Evolutionary conservation across 2,888 invertebrate genomes (phyloP).

Genomic region (Bedellia somnulentella): DNA sequence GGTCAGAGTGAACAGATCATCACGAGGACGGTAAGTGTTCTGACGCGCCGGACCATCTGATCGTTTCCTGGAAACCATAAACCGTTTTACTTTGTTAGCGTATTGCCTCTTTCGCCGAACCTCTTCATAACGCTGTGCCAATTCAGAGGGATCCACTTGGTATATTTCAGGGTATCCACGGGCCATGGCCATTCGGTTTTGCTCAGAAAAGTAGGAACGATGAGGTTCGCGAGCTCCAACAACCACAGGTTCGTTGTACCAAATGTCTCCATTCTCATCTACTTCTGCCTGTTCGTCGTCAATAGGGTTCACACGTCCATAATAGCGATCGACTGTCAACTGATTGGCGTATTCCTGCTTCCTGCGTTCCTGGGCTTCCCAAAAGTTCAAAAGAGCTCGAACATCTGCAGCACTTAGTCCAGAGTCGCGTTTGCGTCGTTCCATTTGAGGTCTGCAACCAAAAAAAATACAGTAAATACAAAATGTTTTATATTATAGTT

Average conservation of each 20-base stretch:
- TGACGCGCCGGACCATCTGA: constrained; percentile 42
- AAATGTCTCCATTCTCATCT: constrained; percentile 56
- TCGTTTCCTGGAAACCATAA: constrained; percentile 65
- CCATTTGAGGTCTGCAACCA: constrained; percentile 23
- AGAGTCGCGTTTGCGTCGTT: constrained; percentile 62
- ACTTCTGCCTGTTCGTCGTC: constrained; percentile 54
- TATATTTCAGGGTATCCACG: constrained; percentile 44
- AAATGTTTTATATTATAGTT: not conserved
- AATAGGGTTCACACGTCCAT: constrained; percentile 31
- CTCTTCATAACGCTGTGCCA: constrained; percentile 46
- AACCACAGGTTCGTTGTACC: constrained; percentile 63
- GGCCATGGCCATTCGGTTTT: constrained; percentile 40
- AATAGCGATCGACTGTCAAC: constrained; percentile 39
- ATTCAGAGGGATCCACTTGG: constrained; percentile 38
- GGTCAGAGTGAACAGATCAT: constrained; percentile 62
- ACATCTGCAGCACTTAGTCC: constrained; percentile 65
- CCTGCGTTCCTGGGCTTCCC: constrained; percentile 62
- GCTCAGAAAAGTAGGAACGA: constrained; percentile 50
- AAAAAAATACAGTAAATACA: not conserved
- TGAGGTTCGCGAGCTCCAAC: constrained; percentile 41
- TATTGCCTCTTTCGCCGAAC: constrained; percentile 52
- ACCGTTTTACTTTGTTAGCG: constrained; percentile 57
- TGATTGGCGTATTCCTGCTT: constrained; percentile 52
- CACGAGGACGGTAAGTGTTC: constrained; percentile 48
- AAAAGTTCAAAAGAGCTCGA: constrained; percentile 59